Evolutionary conservation across 2,113 vertebrate species (phyloP).

Genomic region (Meriones unguiculatus): DNA sequence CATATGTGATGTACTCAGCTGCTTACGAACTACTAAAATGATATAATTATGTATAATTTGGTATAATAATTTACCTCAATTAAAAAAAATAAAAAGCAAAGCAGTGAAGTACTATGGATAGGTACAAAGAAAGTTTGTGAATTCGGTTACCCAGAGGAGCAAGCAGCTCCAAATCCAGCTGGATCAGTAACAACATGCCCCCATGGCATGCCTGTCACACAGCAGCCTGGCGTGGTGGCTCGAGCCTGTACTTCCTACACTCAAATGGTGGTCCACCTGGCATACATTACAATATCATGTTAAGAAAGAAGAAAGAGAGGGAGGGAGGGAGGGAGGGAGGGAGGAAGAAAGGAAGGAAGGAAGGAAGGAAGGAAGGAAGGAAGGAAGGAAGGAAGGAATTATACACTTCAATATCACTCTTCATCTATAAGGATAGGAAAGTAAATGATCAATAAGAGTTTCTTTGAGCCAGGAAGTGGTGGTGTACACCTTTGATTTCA

Average conservation of each 20-base stretch:
- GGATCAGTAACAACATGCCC: not conserved
- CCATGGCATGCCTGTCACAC: rapidly evolving
- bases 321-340: too few relatives aligned
- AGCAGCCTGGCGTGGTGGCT: not conserved
- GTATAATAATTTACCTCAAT: not conserved
- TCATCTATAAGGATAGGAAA: not conserved
- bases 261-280: not conserved
- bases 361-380: rapidly evolving
- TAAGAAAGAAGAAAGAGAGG: too few relatives aligned
- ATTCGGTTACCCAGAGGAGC: not conserved
- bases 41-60: not conserved
- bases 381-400: not conserved
- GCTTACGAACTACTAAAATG: not conserved
- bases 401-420: not conserved
- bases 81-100: not conserved
- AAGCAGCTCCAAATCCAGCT: not conserved
- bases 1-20: not conserved
- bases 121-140: not conserved
- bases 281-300: not conserved
- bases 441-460: not conserved
- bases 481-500: too few relatives aligned
- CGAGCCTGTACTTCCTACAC: not conserved
- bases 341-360: rapidly evolving
- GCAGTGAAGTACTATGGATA: not conserved
- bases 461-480: not conserved